Evolutionary conservation across 30 jellyfish, hydroid and myxozoan genomes (phyloP), one percentile per base, ranked within the genome.

Genomic region (Hydractinia echinata): DNA sequence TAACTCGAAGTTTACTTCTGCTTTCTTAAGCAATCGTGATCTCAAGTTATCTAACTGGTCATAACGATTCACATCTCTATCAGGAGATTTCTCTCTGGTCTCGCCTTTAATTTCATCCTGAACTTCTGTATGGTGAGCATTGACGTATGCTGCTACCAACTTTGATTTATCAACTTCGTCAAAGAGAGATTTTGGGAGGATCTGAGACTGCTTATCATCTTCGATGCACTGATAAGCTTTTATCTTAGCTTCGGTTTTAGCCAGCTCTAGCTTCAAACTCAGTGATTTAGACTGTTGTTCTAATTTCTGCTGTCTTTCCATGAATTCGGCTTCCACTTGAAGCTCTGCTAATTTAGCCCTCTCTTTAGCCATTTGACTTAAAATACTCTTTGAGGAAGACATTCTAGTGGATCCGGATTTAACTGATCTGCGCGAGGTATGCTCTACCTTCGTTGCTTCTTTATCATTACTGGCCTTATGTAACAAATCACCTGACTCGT

Each of bases 351-450:
- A 67, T 4, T 48, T 67, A 10, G 51, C 78, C 51, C 78, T 67
- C 50, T 67, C 78, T 67, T 20, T 67, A 10, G 78, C 78, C 78
- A 13, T 67, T 21, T 67, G 51, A 67, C 78, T 67, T 10, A 48
- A 13, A 20, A 67, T 48, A 13, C 51, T 13, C 21, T 20, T 67
- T 10, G 20, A 11, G n/a, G 78, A 67, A 30, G 44, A 30, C 44
- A 30, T 30, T 30, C 44, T 30, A 30, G 44, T 30, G 44, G 44
- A 30, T 30, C 44, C 44, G 44, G 44, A 30, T 30, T 30, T 30
- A 30, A 30, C 44, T 30, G 44, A 2, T 30, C 44, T 30, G 44
- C 2, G 44, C 44, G 44, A 30, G 44, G 44, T 30, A 30, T 30
- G 44, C 44, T 30, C 44, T 30, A 30, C 44, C 44, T 30, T 30